A percentile compares a stretch with the other conserved stretches of the same genome.
Evolutionary conservation across 2,888 invertebrate species (phyloP).

Genomic region (Deroplatys truncata): DNA sequence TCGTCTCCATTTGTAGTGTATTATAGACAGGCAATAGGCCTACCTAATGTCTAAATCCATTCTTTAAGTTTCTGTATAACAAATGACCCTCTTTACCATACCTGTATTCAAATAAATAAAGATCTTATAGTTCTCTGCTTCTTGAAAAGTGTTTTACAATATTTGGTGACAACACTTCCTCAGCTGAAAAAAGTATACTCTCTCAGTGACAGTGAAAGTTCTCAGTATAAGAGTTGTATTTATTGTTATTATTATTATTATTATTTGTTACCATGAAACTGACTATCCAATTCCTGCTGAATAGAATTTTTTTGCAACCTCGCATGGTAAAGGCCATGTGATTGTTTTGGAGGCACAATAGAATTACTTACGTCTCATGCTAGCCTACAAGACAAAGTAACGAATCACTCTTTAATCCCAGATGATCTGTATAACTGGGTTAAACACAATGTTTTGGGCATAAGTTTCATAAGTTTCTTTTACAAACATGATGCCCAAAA

Average conservation of each 20-base stretch:
- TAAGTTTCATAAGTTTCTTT: no score
- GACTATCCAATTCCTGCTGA: neutral
- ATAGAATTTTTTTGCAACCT: neutral
- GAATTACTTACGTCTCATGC: neutral
- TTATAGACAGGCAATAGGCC: no score
- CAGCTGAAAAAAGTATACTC: neutral
- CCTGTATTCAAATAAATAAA: no score
- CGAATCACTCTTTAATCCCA: neutral
- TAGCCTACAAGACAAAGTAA: neutral
- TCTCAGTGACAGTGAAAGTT: neutral
- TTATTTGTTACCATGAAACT: neutral
- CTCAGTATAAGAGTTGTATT: neutral
- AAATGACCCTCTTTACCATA: no score
- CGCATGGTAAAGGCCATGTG: neutral
- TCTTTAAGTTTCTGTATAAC: no score
- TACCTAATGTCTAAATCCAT: no score
- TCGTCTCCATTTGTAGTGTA: no score
- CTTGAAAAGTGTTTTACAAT: neutral
- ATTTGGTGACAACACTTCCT: neutral
- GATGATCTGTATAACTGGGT: no score
- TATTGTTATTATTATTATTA: no score
- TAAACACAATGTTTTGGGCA: no score
- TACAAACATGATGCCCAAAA: neutral
- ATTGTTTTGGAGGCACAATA: neutral
- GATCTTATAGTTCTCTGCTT: neutral